A percentile compares a stretch with the other conserved stretches of the same genome.
Conservation (phyloP, 2,888 invertebrate species). For the Odontothrips loti region DNA sequence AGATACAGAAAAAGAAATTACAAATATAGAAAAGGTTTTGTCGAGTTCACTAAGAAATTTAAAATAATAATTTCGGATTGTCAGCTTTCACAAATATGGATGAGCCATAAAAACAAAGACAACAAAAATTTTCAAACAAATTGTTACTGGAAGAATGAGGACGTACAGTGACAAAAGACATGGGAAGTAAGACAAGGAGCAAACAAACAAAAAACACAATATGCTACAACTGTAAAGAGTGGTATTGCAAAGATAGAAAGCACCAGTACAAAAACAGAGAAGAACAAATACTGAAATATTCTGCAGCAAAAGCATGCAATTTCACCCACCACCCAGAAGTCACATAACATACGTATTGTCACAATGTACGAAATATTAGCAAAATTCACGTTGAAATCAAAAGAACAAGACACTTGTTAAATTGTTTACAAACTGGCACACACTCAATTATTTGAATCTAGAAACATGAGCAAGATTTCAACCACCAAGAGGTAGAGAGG, state of each 20-base stretch:
- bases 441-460: too few relatives aligned
- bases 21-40: not conserved
- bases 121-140: not conserved
- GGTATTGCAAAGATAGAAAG: too few relatives aligned
- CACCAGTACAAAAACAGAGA: too few relatives aligned
- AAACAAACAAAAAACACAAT: slow-evolving; percentile 20
- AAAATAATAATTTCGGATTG: not conserved
- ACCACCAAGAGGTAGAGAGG: too few relatives aligned
- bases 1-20: not conserved
- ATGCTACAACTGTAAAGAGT: slow-evolving; percentile 32
- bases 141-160: too few relatives aligned
- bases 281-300: not conserved
- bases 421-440: too few relatives aligned
- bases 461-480: too few relatives aligned
- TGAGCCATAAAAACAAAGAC: not conserved
- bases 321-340: not conserved
- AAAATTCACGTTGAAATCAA: slow-evolving; percentile 21
- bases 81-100: not conserved
- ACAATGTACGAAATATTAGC: slow-evolving; percentile 26
- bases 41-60: too few relatives aligned
- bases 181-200: not conserved
- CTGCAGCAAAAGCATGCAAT: not conserved
- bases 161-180: not conserved
- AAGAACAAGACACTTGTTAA: too few relatives aligned
- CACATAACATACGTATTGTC: slow-evolving; percentile 18